Conservation (phyloP, 2,888 invertebrate species). For the Leptura quadrifasciata region DNA sequence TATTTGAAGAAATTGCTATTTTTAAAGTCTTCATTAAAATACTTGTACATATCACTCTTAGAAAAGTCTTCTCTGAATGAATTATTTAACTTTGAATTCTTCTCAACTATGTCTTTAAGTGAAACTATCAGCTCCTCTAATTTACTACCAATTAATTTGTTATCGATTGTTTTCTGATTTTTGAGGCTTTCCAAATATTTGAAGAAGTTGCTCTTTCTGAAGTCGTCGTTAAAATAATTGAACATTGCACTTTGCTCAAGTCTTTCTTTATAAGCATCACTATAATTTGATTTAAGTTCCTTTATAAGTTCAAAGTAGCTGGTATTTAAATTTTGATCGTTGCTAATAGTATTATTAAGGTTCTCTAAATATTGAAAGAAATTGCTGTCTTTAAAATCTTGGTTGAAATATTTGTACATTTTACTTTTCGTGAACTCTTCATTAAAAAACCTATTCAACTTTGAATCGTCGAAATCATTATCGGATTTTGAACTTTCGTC, state of each 20-base stretch:
- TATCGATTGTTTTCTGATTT: neutral
- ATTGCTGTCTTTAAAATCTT: constrained; percentile 27
- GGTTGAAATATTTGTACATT: constrained; percentile 30
- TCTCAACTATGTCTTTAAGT: neutral
- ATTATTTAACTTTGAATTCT: neutral
- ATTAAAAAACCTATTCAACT: neutral
- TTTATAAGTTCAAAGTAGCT: neutral
- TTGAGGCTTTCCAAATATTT: constrained; percentile 24
- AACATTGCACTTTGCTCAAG: constrained; percentile 10
- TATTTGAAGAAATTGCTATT: constrained; percentile 21
- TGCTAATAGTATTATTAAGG: neutral
- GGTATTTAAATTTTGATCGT: neutral
- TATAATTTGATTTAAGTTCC: neutral
- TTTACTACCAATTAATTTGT: neutral
- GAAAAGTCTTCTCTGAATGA: constrained; percentile 5
- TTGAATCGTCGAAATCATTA: neutral
- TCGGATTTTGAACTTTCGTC: neutral
- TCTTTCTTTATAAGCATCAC: neutral
- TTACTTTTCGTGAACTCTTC: constrained; percentile 1
- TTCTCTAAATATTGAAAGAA: constrained; percentile 27
- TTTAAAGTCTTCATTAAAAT: constrained; percentile 29
- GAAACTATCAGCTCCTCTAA: neutral
- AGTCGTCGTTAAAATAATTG: constrained; percentile 31
- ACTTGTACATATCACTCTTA: constrained; percentile 13
- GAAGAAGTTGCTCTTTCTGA: constrained; percentile 14